These are phyloP conservation scores for Atherix ibis DNA, from an alignment of 2,888 invertebrate genomes.

Conservation along the genomic window DNA sequence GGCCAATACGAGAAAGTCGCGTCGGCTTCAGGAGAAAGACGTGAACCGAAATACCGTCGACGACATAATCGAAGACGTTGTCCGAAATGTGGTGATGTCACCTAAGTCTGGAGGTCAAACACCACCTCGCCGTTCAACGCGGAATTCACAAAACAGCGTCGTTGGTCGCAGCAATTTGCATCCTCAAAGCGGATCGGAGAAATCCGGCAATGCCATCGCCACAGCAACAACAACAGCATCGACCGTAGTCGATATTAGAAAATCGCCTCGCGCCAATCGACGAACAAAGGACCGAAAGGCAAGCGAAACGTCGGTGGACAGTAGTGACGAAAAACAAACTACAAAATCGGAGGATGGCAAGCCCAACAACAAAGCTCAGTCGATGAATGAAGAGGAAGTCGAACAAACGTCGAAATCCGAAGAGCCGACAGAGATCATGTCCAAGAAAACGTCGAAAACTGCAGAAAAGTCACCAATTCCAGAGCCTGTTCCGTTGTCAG, in stretches of 20 bases:
- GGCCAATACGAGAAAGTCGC: slow-evolving; percentile 60
- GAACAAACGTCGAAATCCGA: slow-evolving; percentile 8
- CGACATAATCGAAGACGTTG: slow-evolving; percentile 79
- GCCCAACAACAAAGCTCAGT: background rate
- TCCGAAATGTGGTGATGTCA: slow-evolving; percentile 44
- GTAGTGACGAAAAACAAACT: slow-evolving; percentile 41
- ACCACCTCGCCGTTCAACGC: slow-evolving; percentile 28
- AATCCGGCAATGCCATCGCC: background rate
- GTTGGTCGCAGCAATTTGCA: background rate
- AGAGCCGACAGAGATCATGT: too few relatives aligned
- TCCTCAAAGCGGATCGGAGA: slow-evolving; percentile 5
- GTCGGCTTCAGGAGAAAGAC: slow-evolving; percentile 63
- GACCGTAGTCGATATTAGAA: slow-evolving; percentile 42
- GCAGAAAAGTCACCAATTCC: slow-evolving; percentile 10
- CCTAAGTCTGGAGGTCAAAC: slow-evolving; percentile 26
- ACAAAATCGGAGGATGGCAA: slow-evolving; percentile 13
- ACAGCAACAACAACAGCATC: too few relatives aligned
- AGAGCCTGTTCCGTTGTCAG: slow-evolving; percentile 1
- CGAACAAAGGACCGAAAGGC: slow-evolving; percentile 46
- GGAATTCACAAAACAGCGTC: slow-evolving; percentile 23
- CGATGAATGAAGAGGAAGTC: slow-evolving; percentile 8
- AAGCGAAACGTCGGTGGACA: slow-evolving; percentile 49
- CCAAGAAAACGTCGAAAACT: too few relatives aligned
- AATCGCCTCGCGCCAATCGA: slow-evolving; percentile 47
- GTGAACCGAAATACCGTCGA: slow-evolving; percentile 63